These are phyloP conservation scores for Teleogryllus occipitalis DNA, from an alignment of 1,140 invertebrate species.

Conservation along the genomic window DNA sequence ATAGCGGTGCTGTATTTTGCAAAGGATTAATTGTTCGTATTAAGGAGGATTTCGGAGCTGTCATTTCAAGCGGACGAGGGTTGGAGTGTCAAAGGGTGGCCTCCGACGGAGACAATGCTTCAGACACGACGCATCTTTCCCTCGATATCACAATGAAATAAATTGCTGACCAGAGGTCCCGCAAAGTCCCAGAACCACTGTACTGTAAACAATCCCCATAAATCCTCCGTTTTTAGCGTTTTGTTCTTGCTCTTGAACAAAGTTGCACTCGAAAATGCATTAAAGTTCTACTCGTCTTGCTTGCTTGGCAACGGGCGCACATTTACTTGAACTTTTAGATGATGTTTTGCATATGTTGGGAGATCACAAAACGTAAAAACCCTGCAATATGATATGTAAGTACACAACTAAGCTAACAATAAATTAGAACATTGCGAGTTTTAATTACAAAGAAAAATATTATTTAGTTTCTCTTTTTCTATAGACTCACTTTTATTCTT, in stretches of 20 bases:
- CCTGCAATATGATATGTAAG: no score
- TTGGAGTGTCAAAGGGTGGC: background rate
- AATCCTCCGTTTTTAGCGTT: background rate
- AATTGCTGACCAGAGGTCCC: background rate
- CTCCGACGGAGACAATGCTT: background rate
- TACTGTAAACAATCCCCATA: background rate
- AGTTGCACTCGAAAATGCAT: no score
- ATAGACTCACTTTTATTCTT: no score
- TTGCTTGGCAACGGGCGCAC: no score
- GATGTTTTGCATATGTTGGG: no score
- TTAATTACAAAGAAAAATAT: no score
- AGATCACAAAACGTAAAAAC: no score
- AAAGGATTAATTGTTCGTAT: constrained; percentile 5
- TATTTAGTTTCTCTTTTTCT: no score
- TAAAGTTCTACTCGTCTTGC: no score
- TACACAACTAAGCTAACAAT: no score
- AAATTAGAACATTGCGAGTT: no score
- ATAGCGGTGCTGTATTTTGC: background rate
- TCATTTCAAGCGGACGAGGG: background rate
- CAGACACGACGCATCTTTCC: background rate
- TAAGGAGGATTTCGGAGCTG: background rate
- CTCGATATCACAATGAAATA: background rate
- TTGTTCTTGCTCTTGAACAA: background rate
- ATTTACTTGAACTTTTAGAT: no score
- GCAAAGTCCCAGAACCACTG: background rate